Evolutionary conservation across 1,140 invertebrate species (phyloP), one percentile per base, ranked within the genome.

Genomic region (Formica exsecta): DNA sequence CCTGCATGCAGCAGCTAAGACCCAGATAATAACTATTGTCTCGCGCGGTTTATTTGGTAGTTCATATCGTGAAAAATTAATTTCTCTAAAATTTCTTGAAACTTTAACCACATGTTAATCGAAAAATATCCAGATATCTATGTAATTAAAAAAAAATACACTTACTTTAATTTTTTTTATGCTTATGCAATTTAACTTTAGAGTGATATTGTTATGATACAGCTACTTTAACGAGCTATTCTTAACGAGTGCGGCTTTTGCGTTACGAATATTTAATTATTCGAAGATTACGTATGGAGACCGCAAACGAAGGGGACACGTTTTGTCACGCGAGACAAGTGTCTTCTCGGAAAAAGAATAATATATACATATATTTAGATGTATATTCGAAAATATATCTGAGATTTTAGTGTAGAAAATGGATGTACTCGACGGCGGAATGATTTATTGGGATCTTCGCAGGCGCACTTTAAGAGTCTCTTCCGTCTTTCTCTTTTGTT

Each of bases 381-480:
- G 2, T 38, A 16, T 57, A 57, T 71, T 32, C 6, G 22, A 70
- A 71, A 44, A 68, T 71, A 59, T 73, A 70, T 73, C 48, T 71
- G 6, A 32, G 48, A 54, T 73, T 74, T 74, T 4, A 22, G 32
- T 13, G 3, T 83, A 73, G 44, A 75, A 38, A n/a, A 11, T 32
- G 29, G 11, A 64, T 68, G 19, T 8, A 22, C 36, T 38, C 5
- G 62, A 36, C 22, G 25, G 29, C 62, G 38, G 61, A 51, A 87
- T 89, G 85, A 90, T 84, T 89, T 87, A 81, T 87, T 75, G 73
- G 68, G 36, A 80, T 87, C 76, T 61, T 80, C 48, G 61, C 22
- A 22, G 66, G 22, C 41, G 9, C 3, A 19, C 48, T 51, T 16
- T 25, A 19, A 65, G 48, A 65, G 79, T 32, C 77, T 76, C 51